Percentiles rank a stretch among this genome's conserved stretches.
Evolutionary conservation across 1,140 invertebrate species (phyloP).

Genomic region (Pomacea maculata): DNA sequence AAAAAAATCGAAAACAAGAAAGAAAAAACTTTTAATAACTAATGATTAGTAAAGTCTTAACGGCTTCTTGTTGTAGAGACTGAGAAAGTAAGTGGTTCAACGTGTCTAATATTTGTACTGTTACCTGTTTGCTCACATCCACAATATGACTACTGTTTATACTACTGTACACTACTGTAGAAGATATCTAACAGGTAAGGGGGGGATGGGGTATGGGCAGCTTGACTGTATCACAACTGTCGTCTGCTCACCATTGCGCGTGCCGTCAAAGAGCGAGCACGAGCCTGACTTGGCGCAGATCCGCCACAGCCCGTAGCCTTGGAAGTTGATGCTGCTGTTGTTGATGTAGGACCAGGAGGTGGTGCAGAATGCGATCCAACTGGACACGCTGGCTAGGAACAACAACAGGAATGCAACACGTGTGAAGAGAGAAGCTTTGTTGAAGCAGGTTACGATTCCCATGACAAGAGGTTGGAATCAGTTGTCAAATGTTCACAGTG

Average conservation of each 20-base stretch:
- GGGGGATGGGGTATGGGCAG: neutral
- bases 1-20: too few species aligned
- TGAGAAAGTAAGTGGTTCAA: too few species aligned
- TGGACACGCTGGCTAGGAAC: constrained; percentile 21
- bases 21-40: too few species aligned
- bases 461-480: neutral
- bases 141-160: too few species aligned
- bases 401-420: constrained; percentile 16
- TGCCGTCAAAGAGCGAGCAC: constrained; percentile 21
- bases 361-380: constrained; percentile 26
- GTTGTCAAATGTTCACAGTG: too few species aligned
- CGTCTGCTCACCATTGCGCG: constrained; percentile 10
- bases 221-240: neutral
- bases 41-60: too few species aligned
- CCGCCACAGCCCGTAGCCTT: constrained; percentile 22
- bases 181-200: neutral
- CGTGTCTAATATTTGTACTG: too few species aligned
- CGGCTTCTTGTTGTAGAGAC: too few species aligned
- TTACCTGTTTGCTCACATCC: too few species aligned
- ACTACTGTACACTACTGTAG: too few species aligned
- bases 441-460: constrained; percentile 24
- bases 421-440: constrained; percentile 11
- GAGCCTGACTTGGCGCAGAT: neutral
- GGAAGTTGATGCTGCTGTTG: neutral
- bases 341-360: constrained; percentile 22